Conservation (phyloP, 1,140 invertebrate species). For the Caerostris extrusa region DNA sequence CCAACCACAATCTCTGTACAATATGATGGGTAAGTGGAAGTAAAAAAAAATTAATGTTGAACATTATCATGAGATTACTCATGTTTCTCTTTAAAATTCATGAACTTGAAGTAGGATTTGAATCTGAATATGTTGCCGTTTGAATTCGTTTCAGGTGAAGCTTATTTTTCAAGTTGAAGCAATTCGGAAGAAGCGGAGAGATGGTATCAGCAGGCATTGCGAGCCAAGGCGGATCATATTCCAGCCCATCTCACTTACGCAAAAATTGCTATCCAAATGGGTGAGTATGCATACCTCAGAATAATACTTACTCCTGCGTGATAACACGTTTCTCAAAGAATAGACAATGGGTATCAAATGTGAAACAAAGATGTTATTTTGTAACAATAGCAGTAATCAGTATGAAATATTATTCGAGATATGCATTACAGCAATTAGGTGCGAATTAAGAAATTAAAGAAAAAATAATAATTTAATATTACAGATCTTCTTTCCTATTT, state of each 20-base stretch:
- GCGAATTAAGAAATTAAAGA: no score
- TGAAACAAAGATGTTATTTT: no score
- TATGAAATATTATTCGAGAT: no score
- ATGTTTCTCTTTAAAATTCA: no score
- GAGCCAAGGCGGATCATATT: slow-evolving; percentile 91
- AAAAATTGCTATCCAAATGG: slow-evolving; percentile 92
- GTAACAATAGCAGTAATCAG: no score
- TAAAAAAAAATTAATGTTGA: neutral
- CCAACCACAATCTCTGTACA: slow-evolving; percentile 89
- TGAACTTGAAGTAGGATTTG: neutral
- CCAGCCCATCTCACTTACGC: slow-evolving; percentile 96
- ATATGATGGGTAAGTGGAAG: slow-evolving; percentile 86
- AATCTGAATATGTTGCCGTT: neutral
- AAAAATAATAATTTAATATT: no score
- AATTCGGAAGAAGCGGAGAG: slow-evolving; percentile 91
- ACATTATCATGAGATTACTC: neutral
- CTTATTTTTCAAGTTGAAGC: slow-evolving; percentile 89
- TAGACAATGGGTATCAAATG: no score
- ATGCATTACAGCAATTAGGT: no score
- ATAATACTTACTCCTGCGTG: no score
- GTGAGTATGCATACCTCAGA: slow-evolving; percentile 84
- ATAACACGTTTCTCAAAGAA: no score
- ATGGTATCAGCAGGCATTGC: slow-evolving; percentile 91
- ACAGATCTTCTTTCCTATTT: no score
- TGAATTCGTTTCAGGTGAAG: slow-evolving; percentile 85